These are phyloP conservation scores for Brachionus paranguensis DNA, from an alignment of 1,140 invertebrate species.

Conservation along the genomic window DNA sequence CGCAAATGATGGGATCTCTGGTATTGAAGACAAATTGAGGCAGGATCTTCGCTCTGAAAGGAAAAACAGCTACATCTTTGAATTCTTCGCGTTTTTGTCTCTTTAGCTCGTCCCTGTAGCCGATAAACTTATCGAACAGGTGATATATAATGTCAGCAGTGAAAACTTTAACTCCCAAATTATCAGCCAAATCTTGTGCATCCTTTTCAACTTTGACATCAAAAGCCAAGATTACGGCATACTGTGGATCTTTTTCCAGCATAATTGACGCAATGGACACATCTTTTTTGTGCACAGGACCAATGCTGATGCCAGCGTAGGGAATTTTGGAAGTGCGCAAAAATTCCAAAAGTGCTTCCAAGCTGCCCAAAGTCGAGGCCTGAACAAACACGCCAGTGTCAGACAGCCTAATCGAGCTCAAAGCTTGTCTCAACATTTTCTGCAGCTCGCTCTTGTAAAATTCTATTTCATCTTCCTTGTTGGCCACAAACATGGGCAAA, in stretches of 20 bases:
- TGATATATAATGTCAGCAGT: slow-evolving; percentile 99
- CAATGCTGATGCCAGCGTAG: slow-evolving; percentile 97
- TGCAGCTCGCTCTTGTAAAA: slow-evolving; percentile 72
- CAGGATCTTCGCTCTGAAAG: slow-evolving; percentile 80
- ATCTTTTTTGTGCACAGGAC: slow-evolving; percentile 97
- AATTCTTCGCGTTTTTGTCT: slow-evolving; percentile 85
- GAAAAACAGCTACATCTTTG: slow-evolving; percentile 89
- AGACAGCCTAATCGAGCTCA: slow-evolving; percentile 82
- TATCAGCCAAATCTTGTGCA: slow-evolving; percentile 91
- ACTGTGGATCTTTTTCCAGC: slow-evolving; percentile 95
- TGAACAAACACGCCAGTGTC: slow-evolving; percentile 94
- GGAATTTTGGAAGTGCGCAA: slow-evolving; percentile 90
- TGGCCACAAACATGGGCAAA: slow-evolving; percentile 66
- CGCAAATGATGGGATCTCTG: slow-evolving; percentile 91
- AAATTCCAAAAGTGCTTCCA: slow-evolving; percentile 94
- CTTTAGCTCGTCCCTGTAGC: slow-evolving; percentile 86
- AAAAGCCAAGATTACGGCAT: slow-evolving; percentile 93
- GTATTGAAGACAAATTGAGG: slow-evolving; percentile 94
- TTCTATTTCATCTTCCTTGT: slow-evolving; percentile 87
- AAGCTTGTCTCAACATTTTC: slow-evolving; percentile 72
- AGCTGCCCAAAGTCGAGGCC: slow-evolving; percentile 91
- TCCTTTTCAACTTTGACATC: slow-evolving; percentile 97
- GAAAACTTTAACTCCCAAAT: slow-evolving; percentile 83
- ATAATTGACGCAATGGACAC: slow-evolving; percentile 99
- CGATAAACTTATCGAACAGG: slow-evolving; percentile 92